Evolutionary conservation across 2,888 invertebrate species (phyloP), one percentile per base, ranked within the genome.

Genomic region (Nephrotoma guestfalica): DNA sequence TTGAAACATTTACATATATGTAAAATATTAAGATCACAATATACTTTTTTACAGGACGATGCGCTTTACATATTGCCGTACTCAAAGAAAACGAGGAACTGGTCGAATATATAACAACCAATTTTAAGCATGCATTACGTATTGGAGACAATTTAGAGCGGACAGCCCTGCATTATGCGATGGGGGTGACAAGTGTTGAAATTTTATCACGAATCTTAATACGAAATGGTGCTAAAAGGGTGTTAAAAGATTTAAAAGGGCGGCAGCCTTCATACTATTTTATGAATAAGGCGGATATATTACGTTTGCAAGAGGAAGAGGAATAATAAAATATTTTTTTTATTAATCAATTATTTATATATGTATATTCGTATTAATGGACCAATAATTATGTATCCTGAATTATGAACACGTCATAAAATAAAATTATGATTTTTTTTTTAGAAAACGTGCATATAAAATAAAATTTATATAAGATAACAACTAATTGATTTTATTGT

Each of bases 181-280:
- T 97, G 97, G 97, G 96, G 6, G 94, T 97, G 3, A 96, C 96
- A 87, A 94, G 96, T 88, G 96, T 97, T 87, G 97, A 97, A 91
- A 93, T 94, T 9, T 92, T 97, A 84, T 97, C 96, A 89, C 93
- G 94, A 88, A 94, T 97, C 86, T 92, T 98, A 42, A 96, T 97
- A 86, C 94, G 95, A 89, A 95, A 96, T 9, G 97, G 97, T 45
- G 96, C 97, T 71, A 96, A 95, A 90, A 93, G 97, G 87, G 95
- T 96, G 0, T 93, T 95, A 4, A 97, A 97, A 90, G 97, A 98
- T 92, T 93, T 97, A 90, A 96, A 96, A 92, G 97, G 97, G 87
- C 94, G 97, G 84, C 97, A 97, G 89, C 97, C 97, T 0, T 96
- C 96, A 51, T 97, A 97, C 91, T 98, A 97, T 91, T 97, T 96